Evolutionary conservation across 2,797 vertebrate genomes (phyloP), one percentile per base, ranked within the genome.

Genomic region (Columba guinea): DNA sequence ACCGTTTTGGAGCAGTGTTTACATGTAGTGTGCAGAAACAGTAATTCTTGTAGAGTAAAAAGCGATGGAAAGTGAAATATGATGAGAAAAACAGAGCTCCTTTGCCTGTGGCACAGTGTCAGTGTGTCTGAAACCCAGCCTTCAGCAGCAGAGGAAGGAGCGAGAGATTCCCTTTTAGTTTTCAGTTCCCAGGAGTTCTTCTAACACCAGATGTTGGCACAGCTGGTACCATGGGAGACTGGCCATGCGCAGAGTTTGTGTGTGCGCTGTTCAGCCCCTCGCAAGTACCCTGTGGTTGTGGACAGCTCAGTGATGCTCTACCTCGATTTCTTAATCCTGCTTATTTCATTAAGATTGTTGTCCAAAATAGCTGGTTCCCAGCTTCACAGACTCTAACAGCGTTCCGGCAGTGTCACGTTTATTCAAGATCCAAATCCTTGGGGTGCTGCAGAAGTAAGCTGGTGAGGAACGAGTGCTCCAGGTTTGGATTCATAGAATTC

Each of bases 211-310:
- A 2, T 2, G 1, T 11, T 1, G 0, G 51, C 30, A 24, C 44
- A 16, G 70, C 24, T 16, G 26, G 7, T 2, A 52, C 34, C 75
- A 18, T 4, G 19, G 71, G 24, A 32, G 18, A 14, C 17, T 23
- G 74, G 8, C 24, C 26, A 10, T 19, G 13, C 46, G 6, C 67
- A 23, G 44, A 34, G 15, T 60, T 49, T 13, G 22, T 10, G 46
- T 62, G 46, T 11, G 17, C 28, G 49, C 37, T 46, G 0, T 55
- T 28, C 55, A 13, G 41, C 1, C n/a, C 23, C 24, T 10, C 26
- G 1, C 3, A 10, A 21, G 11, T 9, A 44, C 6, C 32, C 56
- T 11, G 0, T 2, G 35, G 0, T 5, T 21, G 52, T 13, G 32
- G 24, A 9, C 19, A 44, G 55, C 60, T 52, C 49, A 16, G 19